Evolutionary conservation across 2,797 vertebrate genomes (phyloP).

Genomic region (Acridotheres tristis): DNA sequence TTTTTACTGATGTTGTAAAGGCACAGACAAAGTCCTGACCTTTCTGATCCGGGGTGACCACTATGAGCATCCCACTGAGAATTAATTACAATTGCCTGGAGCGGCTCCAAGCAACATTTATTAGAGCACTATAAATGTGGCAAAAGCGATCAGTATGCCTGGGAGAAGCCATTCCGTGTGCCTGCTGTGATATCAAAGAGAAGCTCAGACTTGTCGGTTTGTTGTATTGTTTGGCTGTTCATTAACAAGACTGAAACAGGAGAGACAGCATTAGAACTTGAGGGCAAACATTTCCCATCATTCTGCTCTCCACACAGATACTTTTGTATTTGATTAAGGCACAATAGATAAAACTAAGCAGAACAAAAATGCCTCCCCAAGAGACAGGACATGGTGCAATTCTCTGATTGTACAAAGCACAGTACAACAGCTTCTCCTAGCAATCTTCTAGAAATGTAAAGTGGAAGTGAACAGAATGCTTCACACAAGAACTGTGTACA

Average conservation of each 20-base stretch:
- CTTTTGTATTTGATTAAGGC: constrained; percentile 15
- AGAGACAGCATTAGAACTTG: constrained; percentile 18
- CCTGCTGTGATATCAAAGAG: background rate
- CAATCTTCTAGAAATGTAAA: background rate
- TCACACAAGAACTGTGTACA: background rate
- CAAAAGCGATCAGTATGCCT: constrained; percentile 5
- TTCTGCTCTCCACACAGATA: background rate
- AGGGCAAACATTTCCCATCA: constrained; percentile 37
- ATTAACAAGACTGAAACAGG: constrained; percentile 44
- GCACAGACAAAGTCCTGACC: constrained; percentile 55
- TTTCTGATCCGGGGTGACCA: constrained; percentile 46
- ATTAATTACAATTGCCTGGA: constrained; percentile 66
- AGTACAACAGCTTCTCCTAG: background rate
- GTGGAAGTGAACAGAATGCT: background rate
- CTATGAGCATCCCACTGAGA: constrained; percentile 60
- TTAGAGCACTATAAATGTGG: constrained; percentile 35
- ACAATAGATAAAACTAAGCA: background rate
- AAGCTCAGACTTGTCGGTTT: constrained; percentile 30
- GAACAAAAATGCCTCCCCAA: background rate
- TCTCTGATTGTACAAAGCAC: background rate
- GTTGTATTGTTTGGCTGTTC: constrained; percentile 33
- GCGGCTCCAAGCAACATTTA: constrained; percentile 39
- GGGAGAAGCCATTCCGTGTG: constrained; percentile 13
- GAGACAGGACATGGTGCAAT: background rate
- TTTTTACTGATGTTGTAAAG: constrained; percentile 66